phyloP scores from a whole-genome alignment of 2,113 vertebrate species.

The Alaudala cheleensis region DNA sequence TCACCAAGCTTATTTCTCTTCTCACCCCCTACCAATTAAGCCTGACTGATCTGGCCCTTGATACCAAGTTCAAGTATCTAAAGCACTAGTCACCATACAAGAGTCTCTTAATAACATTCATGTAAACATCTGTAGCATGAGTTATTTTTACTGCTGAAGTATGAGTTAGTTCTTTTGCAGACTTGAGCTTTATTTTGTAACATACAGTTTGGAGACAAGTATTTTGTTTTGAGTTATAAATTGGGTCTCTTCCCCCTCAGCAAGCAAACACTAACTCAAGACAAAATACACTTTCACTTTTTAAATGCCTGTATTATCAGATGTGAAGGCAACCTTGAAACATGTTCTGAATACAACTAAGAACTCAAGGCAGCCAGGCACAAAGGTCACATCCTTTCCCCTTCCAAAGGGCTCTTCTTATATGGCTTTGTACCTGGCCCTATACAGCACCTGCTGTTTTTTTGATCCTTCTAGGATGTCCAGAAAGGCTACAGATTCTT shows the following conservation, averaged over 20 bases:
- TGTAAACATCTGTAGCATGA: background rate
- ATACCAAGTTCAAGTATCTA: background rate
- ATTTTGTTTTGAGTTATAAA: background rate
- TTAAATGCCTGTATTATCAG: background rate
- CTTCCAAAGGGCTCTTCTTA: background rate
- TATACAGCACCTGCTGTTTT: background rate
- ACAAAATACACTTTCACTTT: background rate
- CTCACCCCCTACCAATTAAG: fast-evolving
- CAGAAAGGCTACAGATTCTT: background rate
- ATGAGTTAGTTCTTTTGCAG: background rate
- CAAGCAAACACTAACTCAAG: background rate
- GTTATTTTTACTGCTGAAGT: background rate
- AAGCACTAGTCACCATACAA: background rate
- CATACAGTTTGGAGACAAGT: background rate
- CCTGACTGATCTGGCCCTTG: background rate
- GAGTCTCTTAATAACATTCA: background rate
- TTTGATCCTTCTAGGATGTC: background rate
- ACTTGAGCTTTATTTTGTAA: background rate
- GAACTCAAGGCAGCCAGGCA: background rate
- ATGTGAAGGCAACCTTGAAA: background rate
- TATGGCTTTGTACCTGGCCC: background rate
- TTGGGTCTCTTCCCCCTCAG: background rate
- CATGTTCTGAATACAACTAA: background rate
- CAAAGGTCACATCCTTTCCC: background rate
- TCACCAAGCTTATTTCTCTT: background rate